Conservation (phyloP, 2,113 vertebrate genomes). For the Microtus montanus region DNA sequence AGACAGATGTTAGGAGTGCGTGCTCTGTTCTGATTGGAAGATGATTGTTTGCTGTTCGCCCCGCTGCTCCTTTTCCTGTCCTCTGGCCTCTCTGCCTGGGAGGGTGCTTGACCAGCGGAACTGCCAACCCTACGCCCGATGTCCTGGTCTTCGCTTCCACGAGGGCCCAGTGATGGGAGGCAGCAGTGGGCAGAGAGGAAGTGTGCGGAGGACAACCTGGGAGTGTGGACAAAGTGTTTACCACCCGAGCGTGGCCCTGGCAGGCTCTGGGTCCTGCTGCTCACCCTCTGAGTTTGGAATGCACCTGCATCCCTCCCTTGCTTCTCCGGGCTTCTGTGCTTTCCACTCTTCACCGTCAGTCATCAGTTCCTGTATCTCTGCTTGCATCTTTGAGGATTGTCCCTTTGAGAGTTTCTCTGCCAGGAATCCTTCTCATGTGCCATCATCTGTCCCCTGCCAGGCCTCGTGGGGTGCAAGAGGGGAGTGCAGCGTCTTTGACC, state of each 20-base stretch:
- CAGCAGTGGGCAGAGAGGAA: not conserved
- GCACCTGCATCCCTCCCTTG: not conserved
- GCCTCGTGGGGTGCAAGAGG: not conserved
- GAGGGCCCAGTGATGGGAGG: not conserved
- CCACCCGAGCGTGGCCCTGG: not conserved
- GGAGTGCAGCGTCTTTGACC: not conserved
- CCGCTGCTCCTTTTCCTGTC: not conserved
- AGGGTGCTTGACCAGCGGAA: not conserved
- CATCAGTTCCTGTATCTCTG: not conserved
- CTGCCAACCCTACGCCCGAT: not conserved
- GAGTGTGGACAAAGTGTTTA: rapidly evolving
- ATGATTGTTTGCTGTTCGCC: no score
- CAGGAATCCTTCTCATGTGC: rapidly evolving
- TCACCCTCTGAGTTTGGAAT: not conserved
- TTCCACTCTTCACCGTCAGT: not conserved
- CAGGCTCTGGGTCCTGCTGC: no score
- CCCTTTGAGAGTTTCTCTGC: not conserved
- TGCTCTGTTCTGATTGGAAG: not conserved
- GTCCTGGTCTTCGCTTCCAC: not conserved
- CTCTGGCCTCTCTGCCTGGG: not conserved
- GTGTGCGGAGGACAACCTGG: not conserved
- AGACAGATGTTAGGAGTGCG: not conserved
- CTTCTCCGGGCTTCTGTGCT: not conserved
- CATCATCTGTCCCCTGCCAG: not conserved
- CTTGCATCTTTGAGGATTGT: not conserved